These are phyloP conservation scores for Myiothlypis coronata DNA, from an alignment of 2,797 vertebrate genomes.

Conservation along the genomic window DNA sequence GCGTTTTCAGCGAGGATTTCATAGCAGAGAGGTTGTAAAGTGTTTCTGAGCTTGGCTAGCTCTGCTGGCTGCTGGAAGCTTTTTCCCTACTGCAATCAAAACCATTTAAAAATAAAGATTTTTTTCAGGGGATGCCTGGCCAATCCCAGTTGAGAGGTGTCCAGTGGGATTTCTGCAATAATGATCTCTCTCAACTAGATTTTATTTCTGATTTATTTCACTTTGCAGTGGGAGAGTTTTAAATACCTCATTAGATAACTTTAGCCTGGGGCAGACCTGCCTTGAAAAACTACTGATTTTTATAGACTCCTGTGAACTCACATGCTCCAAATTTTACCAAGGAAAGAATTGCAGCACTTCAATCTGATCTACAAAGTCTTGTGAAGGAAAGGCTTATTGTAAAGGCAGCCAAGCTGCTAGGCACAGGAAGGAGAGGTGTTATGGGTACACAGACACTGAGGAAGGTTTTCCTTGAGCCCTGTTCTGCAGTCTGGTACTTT, in stretches of 20 bases:
- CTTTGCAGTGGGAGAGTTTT: neutral
- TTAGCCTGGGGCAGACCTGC: neutral
- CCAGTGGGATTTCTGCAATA: neutral
- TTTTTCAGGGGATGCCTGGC: neutral
- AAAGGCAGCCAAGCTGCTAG: neutral
- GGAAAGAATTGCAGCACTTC: neutral
- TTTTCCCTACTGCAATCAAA: neutral
- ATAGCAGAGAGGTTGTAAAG: neutral
- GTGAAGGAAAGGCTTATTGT: neutral
- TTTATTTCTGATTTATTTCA: neutral
- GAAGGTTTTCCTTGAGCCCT: neutral
- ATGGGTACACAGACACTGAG: neutral
- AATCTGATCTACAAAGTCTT: neutral
- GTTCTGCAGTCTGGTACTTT: neutral
- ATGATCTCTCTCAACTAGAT: neutral
- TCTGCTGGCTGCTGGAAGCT: neutral
- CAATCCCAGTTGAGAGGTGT: neutral
- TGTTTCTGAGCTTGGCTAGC: neutral
- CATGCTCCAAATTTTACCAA: neutral
- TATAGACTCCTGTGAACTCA: neutral
- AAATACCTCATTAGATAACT: neutral
- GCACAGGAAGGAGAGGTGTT: rapidly evolving
- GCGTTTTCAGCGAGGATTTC: neutral
- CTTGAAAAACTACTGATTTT: neutral
- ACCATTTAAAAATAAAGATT: neutral